These are phyloP conservation scores for Sinocyclocheilus grahami DNA, from an alignment of 2,113 vertebrate species.

Conservation along the genomic window DNA sequence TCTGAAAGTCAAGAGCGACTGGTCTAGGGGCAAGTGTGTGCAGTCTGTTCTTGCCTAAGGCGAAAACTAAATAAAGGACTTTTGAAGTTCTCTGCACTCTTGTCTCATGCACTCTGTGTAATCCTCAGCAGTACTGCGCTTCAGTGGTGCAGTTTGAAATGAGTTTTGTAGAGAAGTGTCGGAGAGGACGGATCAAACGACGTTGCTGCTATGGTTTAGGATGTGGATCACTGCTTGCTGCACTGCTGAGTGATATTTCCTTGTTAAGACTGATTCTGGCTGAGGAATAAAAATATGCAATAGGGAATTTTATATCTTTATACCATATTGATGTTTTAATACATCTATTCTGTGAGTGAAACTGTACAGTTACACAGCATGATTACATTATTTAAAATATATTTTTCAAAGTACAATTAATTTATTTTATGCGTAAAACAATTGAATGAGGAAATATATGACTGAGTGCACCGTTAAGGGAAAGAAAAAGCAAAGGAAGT, in stretches of 20 bases:
- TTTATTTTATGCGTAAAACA: not conserved
- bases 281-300: not conserved
- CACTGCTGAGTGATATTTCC: not conserved
- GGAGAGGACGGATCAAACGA: not conserved
- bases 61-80: slow-evolving; percentile 10
- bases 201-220: not conserved
- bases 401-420: not conserved
- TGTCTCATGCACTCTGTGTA: slow-evolving; percentile 22
- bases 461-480: not conserved
- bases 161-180: not conserved
- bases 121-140: slow-evolving; percentile 6
- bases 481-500: not conserved
- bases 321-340: not conserved
- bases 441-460: not conserved
- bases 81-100: not conserved
- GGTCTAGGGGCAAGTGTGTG: slow-evolving; percentile 5
- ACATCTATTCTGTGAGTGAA: not conserved
- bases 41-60: slow-evolving; percentile 6
- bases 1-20: slow-evolving; percentile 20
- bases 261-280: not conserved
- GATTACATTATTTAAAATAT: not conserved
- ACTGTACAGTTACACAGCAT: not conserved
- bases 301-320: not conserved
- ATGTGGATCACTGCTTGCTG: not conserved
- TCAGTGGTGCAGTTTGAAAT: slow-evolving; percentile 17